Conservation (phyloP, 1,140 invertebrate genomes). For the Helicoverpa zea region DNA sequence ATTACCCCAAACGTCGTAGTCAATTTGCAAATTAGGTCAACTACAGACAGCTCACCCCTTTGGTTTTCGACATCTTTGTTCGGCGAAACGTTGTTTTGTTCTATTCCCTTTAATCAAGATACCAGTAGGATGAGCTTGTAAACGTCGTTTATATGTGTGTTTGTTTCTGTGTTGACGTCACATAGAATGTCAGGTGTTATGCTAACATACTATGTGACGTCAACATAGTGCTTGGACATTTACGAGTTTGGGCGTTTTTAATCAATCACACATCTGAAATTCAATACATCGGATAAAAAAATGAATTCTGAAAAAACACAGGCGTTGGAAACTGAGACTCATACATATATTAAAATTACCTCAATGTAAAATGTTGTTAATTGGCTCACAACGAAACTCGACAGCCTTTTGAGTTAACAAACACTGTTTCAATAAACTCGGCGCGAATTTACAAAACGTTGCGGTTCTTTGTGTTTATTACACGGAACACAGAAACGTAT, state of each 20-base stretch:
- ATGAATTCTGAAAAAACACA: not conserved
- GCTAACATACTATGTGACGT: too few species aligned
- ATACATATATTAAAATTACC: not conserved
- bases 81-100: conserved; percentile 3
- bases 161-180: too few species aligned
- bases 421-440: conserved; percentile 22
- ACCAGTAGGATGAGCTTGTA: not conserved
- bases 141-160: not conserved
- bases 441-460: conserved; percentile 28
- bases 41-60: conserved; percentile 37
- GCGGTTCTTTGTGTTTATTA: conserved; percentile 23
- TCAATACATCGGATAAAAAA: too few species aligned
- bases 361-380: conserved; percentile 6
- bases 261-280: too few species aligned
- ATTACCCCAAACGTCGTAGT: conserved; percentile 24
- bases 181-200: too few species aligned
- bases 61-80: conserved; percentile 30
- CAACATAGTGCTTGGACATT: too few species aligned
- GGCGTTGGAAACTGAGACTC: too few species aligned
- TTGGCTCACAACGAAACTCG: not conserved
- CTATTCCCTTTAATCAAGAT: conserved; percentile 24
- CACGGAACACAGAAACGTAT: conserved; percentile 32
- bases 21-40: conserved; percentile 48
- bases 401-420: conserved; percentile 23
- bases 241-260: too few species aligned